These are phyloP conservation scores for Blastomussa wellsi DNA, from an alignment of 92 coral and sea anemone genomes.

Conservation along the genomic window DNA sequence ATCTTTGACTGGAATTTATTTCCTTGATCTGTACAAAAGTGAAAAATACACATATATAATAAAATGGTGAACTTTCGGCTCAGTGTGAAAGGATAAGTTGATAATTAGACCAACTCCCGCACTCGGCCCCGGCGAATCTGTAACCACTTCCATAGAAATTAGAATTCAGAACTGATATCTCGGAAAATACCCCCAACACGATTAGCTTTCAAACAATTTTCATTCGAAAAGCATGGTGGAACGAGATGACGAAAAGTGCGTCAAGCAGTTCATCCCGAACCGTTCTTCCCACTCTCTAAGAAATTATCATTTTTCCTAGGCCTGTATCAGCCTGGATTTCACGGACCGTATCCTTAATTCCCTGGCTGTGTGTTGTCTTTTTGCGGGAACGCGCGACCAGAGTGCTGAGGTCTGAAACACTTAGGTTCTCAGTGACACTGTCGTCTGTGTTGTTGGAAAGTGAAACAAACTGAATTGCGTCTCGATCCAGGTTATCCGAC, in stretches of 20 bases:
- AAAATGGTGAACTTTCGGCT: not conserved
- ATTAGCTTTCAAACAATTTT: not conserved
- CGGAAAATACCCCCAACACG: not conserved
- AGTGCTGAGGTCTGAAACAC: too few relatives aligned
- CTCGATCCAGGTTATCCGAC: not conserved
- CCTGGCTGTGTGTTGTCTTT: too few relatives aligned
- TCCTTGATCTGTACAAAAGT: not conserved
- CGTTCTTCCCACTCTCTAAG: not conserved
- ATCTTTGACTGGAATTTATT: not conserved
- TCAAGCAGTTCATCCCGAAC: not conserved
- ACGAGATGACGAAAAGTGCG: not conserved
- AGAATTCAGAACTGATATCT: not conserved
- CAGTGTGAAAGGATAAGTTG: not conserved
- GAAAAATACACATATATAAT: not conserved
- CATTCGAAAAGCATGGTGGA: not conserved
- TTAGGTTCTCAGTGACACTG: not conserved
- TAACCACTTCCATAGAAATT: not conserved
- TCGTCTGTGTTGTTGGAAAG: not conserved
- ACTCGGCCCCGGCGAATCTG: not conserved
- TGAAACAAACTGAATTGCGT: not conserved
- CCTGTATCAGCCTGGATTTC: too few relatives aligned
- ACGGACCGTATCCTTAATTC: too few relatives aligned
- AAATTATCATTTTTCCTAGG: not conserved
- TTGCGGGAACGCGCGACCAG: too few relatives aligned
- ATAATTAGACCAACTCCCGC: not conserved